Conservation (phyloP, 2,797 vertebrate genomes). For the Artibeus lituratus region DNA sequence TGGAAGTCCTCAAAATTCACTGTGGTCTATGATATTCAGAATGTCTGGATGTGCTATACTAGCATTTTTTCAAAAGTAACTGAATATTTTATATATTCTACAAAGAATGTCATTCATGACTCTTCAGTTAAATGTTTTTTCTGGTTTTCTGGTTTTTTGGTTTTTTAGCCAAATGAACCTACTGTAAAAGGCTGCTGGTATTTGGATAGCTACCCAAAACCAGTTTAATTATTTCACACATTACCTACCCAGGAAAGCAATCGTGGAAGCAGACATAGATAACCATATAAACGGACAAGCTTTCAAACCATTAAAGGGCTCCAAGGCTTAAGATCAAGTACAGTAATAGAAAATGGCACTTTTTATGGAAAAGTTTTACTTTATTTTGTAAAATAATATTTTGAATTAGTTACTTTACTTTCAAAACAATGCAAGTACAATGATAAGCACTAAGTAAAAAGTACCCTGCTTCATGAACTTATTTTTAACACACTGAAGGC, state of each 20-base stretch:
- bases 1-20: neutral
- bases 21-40: neutral
- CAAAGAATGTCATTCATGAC: neutral
- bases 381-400: conserved; percentile 61
- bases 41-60: neutral
- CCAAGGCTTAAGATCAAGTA: conserved; percentile 26
- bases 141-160: neutral
- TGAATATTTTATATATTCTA: neutral
- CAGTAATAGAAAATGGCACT: conserved; percentile 22
- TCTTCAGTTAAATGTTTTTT: neutral
- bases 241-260: conserved; percentile 27
- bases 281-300: neutral
- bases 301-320: neutral
- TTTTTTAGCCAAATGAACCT: neutral
- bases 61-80: conserved; percentile 28
- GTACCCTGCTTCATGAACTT: conserved; percentile 30
- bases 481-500: conserved; percentile 2
- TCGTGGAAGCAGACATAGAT: neutral
- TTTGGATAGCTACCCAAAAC: neutral
- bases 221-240: neutral
- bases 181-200: neutral
- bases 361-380: conserved; percentile 56
- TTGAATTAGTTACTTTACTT: conserved; percentile 35
- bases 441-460: neutral
- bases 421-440: conserved; percentile 31